Base-by-base conservation (phyloP, 2,113 vertebrate species). In the Callipepla californica region DNA sequence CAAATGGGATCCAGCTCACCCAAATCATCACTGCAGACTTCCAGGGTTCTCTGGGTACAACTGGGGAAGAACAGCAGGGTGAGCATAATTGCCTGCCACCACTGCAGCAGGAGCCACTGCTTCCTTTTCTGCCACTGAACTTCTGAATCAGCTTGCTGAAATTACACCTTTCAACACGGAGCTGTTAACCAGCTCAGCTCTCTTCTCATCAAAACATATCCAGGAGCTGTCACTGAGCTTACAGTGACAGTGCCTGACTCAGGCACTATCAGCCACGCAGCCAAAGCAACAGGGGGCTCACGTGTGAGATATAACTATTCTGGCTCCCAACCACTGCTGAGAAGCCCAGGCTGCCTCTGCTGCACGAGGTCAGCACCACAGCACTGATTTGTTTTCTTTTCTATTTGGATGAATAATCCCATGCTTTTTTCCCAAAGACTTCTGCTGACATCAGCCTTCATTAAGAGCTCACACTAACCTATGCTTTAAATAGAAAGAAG, bases 11-110 rank as follows among this genome's bases (percentile, higher is more conserved):
- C 34, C 59, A 50, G 50, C n/a, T 84, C 75, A 45, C 30, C 21
- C 16, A 74, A 50, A 28, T 69, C 47, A 62, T 34, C 72, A 7
- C 1, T 42, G 30, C 5, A 38, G 40, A 23, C 47, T 80, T 48
- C 34, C 7, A 75, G 26, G 26, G 28, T 82, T 53, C n/a, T 67
- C 34, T 1, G 0, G 11, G 13, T 42, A 13, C n/a, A 73, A 12
- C 22, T 58, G 1, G 0, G 21, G 17, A 18, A 72, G 20, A 40
- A 30, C 45, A 76, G 19, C 1, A 0, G 65, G 68, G 30, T 34
- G 48, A 58, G 40, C 9, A 63, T 51, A 76, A 72, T 11, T 26
- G 51, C 36, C 50, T 44, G n/a, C 18, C 44, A 53, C 47, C 36
- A 44, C 26, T 11, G 4, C 36, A 55, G 78, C 20, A 42, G 42